Base-by-base conservation (phyloP, 2,888 invertebrate genomes). In the Elysia crispata region DNA sequence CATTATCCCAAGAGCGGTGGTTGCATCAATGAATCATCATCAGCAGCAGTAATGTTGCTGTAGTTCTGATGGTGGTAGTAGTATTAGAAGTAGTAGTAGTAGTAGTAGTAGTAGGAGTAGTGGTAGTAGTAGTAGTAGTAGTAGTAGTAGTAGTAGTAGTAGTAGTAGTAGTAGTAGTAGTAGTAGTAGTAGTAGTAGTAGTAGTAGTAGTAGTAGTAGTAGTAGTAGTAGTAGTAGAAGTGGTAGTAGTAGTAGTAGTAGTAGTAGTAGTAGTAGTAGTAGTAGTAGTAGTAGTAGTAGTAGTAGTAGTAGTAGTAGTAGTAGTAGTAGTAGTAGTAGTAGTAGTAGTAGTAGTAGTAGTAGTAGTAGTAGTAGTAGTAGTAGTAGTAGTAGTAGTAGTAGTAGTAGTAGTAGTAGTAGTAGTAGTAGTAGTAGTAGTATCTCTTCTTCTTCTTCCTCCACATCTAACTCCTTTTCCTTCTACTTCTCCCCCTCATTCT, bases 91-190 rank as follows among this genome's bases (percentile, higher is more conserved):
- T n/a, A n/a, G n/a, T n/a, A n/a, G n/a, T n/a, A n/a, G n/a, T n/a
- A n/a, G n/a, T n/a, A n/a, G n/a, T n/a, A n/a, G n/a, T n/a, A n/a
- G n/a, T n/a, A n/a, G n/a, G n/a, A n/a, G n/a, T n/a, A n/a, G n/a
- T n/a, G n/a, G n/a, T n/a, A n/a, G n/a, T n/a, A n/a, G 54, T 54
- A 54, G 54, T 54, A 54, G 54, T 54, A 54, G 54, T 54, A 54
- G 54, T 54, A 54, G 54, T 54, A 54, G 54, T 54, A 54, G 54
- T 54, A 54, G 54, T 54, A 54, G 54, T 54, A 54, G 54, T 54
- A 54, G 54, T 54, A 54, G 54, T 54, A 54, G 54, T 54, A 54
- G 54, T 54, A 54, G 20, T 54, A 54, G 54, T 54, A 54, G 54
- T 54, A 54, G 54, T 54, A 54, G 54, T 54, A 54, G 54, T 54